These are phyloP conservation scores for Manacus vitellinus DNA, from an alignment of 2,113 vertebrate species.

Conservation along the genomic window DNA sequence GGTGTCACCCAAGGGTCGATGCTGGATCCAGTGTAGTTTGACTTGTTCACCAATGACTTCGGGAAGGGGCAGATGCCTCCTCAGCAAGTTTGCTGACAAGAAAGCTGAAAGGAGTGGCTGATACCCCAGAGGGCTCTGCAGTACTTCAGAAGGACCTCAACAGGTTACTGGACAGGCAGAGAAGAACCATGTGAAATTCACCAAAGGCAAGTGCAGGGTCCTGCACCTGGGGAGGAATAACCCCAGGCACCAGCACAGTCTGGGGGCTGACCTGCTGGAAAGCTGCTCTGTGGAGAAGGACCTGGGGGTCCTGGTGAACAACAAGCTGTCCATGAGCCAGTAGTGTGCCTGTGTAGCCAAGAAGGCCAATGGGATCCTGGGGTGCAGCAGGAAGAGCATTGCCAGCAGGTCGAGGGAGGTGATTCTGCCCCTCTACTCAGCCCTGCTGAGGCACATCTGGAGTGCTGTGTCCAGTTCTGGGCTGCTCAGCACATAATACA, in stretches of 20 bases:
- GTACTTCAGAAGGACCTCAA: not conserved
- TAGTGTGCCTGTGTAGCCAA: not conserved
- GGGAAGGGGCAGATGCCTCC: not conserved
- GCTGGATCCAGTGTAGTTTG: not conserved
- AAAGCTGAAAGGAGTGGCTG: not conserved
- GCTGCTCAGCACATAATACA: not conserved
- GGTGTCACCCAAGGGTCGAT: rapidly evolving
- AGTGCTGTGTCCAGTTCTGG: not conserved
- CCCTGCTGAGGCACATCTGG: not conserved
- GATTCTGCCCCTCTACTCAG: not conserved
- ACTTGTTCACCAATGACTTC: not conserved
- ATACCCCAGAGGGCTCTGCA: not conserved
- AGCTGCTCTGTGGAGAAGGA: not conserved
- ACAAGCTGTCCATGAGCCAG: not conserved
- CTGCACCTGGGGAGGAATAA: not conserved
- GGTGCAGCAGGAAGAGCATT: not conserved
- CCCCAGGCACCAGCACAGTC: not conserved
- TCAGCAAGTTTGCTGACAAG: not conserved
- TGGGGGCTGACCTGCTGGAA: not conserved
- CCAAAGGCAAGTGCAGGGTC: not conserved
- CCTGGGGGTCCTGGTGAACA: not conserved
- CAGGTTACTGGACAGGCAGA: not conserved
- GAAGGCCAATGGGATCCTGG: not conserved
- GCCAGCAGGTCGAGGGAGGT: rapidly evolving
- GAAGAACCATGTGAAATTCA: not conserved